Conservation (phyloP, 2,797 vertebrate species). For the Antennarius maculatus region DNA sequence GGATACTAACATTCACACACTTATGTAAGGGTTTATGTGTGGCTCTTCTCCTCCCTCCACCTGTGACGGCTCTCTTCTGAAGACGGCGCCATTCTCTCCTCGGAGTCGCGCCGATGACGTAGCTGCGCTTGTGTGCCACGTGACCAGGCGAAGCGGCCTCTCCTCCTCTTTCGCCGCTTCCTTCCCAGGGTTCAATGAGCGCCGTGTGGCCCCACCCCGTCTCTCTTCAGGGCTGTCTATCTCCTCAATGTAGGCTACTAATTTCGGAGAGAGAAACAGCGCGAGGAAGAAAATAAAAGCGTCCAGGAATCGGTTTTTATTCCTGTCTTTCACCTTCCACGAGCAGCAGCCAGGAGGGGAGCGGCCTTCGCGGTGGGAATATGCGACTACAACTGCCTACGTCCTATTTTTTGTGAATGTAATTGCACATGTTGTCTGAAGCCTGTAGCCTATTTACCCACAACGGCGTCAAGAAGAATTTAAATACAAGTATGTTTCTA, state of each 20-base stretch:
- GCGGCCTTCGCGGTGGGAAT: constrained; percentile 72
- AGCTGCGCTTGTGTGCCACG: constrained; percentile 79
- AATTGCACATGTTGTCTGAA: constrained; percentile 75
- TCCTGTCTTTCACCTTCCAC: constrained; percentile 61
- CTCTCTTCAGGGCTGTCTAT: constrained; percentile 78
- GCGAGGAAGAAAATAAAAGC: constrained; percentile 63
- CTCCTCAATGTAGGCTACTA: constrained; percentile 76
- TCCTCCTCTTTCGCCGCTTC: constrained; percentile 71
- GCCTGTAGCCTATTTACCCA: constrained; percentile 57
- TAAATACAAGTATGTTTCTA: constrained; percentile 22
- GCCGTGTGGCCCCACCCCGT: constrained; percentile 89
- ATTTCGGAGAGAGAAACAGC: constrained; percentile 73
- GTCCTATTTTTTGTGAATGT: constrained; percentile 73
- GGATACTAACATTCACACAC: no score
- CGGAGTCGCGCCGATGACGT: constrained; percentile 75
- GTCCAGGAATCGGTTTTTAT: constrained; percentile 64
- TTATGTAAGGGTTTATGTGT: no score
- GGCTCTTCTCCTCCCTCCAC: background rate
- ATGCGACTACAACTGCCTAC: constrained; percentile 65
- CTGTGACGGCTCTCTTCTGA: constrained; percentile 63
- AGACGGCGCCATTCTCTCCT: constrained; percentile 81
- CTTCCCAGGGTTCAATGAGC: constrained; percentile 89
- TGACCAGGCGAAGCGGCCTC: constrained; percentile 78
- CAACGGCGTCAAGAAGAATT: constrained; percentile 60
- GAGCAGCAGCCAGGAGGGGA: constrained; percentile 66